Conservation (phyloP, 2,888 invertebrate species). For the Byasa hedistus region DNA sequence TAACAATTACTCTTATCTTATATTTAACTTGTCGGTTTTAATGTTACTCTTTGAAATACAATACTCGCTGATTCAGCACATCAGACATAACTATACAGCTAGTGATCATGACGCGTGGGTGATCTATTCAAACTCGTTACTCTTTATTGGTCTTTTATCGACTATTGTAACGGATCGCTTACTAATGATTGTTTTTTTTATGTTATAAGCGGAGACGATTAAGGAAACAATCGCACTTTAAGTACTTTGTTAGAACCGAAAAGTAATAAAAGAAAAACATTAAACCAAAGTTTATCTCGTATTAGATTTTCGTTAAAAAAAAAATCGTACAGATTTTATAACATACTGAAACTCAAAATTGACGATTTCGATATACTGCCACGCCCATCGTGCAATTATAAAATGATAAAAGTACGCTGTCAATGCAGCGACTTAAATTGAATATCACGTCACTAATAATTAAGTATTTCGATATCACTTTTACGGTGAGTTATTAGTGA, state of each 20-base stretch:
- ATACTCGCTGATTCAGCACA: neutral
- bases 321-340: neutral
- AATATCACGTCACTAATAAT: neutral
- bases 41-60: neutral
- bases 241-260: neutral
- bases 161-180: conserved; percentile 29
- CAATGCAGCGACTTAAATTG: neutral
- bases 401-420: neutral
- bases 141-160: conserved; percentile 30
- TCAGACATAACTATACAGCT: neutral
- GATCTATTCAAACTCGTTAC: conserved; percentile 30
- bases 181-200: conserved; percentile 27
- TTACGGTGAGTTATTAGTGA: neutral
- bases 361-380: neutral
- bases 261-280: neutral
- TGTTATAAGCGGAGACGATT: conserved; percentile 17
- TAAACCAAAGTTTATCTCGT: neutral
- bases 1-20: neutral
- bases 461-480: neutral
- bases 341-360: neutral
- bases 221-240: conserved; percentile 9
- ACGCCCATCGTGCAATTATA: neutral
- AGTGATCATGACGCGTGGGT: conserved; percentile 24
- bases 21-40: neutral
- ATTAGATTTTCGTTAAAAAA: neutral